phyloP scores from a whole-genome alignment of 1,140 invertebrate genomes.

The Saccostrea glomerata region DNA sequence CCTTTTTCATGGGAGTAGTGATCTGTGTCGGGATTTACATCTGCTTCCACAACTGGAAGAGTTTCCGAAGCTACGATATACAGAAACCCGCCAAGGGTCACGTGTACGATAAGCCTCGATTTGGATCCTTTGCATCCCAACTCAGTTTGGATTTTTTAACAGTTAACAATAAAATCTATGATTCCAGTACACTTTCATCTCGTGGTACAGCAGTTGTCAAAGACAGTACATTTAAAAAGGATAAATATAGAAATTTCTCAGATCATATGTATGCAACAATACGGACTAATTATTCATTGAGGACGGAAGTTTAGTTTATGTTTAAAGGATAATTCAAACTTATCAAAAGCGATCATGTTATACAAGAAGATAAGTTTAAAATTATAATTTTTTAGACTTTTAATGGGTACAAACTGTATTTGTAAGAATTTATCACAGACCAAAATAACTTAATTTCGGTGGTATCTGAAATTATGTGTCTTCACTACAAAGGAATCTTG shows the following conservation, averaged over 20 bases:
- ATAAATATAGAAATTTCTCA: conserved; percentile 24
- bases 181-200: conserved; percentile 47
- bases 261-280: conserved; percentile 40
- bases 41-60: conserved; percentile 60
- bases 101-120: conserved; percentile 50
- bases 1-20: conserved; percentile 66
- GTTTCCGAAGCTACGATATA: conserved; percentile 49
- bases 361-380: no score
- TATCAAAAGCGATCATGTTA: no score
- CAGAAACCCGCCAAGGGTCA: conserved; percentile 47
- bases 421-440: no score
- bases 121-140: conserved; percentile 56
- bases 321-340: no score
- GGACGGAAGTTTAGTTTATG: conserved; percentile 32
- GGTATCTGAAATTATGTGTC: no score
- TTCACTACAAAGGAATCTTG: no score
- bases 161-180: conserved; percentile 56
- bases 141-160: conserved; percentile 60
- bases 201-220: conserved; percentile 28
- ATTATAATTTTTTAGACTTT: no score
- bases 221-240: conserved; percentile 32
- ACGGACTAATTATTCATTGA: conserved; percentile 32
- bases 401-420: no score
- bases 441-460: no score
- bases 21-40: conserved; percentile 61